phyloP scores from a whole-genome alignment of 2,888 invertebrate species.

The Sarcophaga caerulescens region DNA sequence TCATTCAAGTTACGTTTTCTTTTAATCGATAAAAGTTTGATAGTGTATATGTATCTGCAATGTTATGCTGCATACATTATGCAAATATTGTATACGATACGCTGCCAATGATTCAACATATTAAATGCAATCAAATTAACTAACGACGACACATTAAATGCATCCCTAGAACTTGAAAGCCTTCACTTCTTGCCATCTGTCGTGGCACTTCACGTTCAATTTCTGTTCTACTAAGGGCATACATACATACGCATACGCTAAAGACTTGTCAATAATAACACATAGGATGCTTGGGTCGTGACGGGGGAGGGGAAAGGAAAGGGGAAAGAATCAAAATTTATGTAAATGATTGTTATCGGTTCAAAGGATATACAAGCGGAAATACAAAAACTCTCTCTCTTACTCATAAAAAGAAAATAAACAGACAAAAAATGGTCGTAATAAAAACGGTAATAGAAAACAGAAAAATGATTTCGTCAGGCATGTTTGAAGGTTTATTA shows the following conservation, averaged over 20 bases:
- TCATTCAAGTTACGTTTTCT: slow-evolving; percentile 10
- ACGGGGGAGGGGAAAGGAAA: background rate
- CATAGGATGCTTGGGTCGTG: slow-evolving; percentile 10
- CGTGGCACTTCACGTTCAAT: background rate
- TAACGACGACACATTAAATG: slow-evolving; percentile 65
- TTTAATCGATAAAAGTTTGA: slow-evolving; percentile 52
- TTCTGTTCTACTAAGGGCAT: background rate
- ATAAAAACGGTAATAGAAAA: slow-evolving; percentile 47
- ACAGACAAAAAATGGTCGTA: background rate
- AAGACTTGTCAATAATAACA: slow-evolving; percentile 64
- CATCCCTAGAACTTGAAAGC: slow-evolving; percentile 54
- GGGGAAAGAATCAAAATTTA: slow-evolving; percentile 50
- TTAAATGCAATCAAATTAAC: slow-evolving; percentile 62
- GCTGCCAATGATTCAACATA: slow-evolving; percentile 18
- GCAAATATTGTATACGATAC: slow-evolving; percentile 10
- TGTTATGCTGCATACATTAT: slow-evolving; percentile 1
- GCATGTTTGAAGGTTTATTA: background rate
- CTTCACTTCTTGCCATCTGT: slow-evolving; percentile 39
- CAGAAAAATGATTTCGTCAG: slow-evolving; percentile 40
- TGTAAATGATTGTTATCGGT: slow-evolving; percentile 47
- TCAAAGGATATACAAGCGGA: slow-evolving; percentile 17
- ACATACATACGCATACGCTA: slow-evolving; percentile 27
- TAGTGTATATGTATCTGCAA: background rate
- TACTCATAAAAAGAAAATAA: slow-evolving; percentile 1
- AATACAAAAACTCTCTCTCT: slow-evolving; percentile 9